phyloP scores from a whole-genome alignment of 2,797 vertebrate species.

The Apogon hyalosoma region DNA sequence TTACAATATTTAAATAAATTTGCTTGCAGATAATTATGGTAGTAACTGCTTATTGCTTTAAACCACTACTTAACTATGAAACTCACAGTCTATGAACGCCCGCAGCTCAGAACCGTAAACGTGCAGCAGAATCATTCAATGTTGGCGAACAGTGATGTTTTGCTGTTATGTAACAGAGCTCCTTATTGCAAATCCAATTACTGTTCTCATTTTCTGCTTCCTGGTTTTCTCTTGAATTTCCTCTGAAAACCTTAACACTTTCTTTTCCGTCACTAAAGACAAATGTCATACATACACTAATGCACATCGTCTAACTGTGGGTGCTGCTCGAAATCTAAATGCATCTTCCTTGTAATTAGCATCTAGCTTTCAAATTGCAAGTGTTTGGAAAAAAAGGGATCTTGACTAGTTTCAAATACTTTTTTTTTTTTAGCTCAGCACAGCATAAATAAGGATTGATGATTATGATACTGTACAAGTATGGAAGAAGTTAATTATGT shows the following conservation, averaged over 20 bases:
- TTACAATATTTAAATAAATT: constrained; percentile 16
- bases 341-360: background rate
- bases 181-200: constrained; percentile 1
- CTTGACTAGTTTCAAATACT: background rate
- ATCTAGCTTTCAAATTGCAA: too few relatives aligned
- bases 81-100: background rate
- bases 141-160: constrained; percentile 2
- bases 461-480: background rate
- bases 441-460: background rate
- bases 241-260: background rate
- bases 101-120: background rate
- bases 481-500: constrained; percentile 4
- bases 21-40: constrained; percentile 9
- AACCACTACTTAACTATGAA: background rate
- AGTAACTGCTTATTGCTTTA: background rate
- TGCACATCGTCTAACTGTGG: background rate
- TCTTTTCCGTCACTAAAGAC: background rate
- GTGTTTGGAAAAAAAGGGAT: background rate
- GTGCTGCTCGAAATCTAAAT: background rate
- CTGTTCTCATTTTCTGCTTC: background rate
- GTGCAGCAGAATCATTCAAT: background rate
- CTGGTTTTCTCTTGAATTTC: background rate
- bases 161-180: background rate
- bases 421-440: background rate
- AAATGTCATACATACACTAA: background rate